Evolutionary conservation across 2,888 invertebrate genomes (phyloP).

Genomic region (Acrocyrtus sp.): DNA sequence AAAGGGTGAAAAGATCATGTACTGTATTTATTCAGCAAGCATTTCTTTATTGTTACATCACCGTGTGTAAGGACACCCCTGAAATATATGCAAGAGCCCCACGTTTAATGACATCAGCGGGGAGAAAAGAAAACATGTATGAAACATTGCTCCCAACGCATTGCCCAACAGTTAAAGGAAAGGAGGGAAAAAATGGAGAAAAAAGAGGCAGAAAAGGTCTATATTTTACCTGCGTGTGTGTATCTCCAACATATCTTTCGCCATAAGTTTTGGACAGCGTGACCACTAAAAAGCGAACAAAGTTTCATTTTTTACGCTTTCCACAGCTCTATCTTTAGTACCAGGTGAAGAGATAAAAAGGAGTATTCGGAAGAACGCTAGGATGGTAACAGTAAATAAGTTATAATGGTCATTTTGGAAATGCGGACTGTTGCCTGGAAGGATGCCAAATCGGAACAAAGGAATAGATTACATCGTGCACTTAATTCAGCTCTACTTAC

Average conservation of each 20-base stretch:
- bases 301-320: not conserved
- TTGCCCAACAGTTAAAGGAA: too few relatives aligned
- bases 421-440: slow-evolving; percentile 62
- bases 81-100: too few relatives aligned
- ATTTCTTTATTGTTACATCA: too few relatives aligned
- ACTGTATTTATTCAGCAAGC: too few relatives aligned
- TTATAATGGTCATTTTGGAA: slow-evolving; percentile 61
- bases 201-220: slow-evolving; percentile 1
- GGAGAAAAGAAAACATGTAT: too few relatives aligned
- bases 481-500: slow-evolving; percentile 13
- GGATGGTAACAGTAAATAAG: slow-evolving; percentile 59
- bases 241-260: too few relatives aligned
- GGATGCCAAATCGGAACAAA: slow-evolving; percentile 62
- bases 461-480: slow-evolving; percentile 48
- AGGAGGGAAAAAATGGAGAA: slow-evolving; percentile 1
- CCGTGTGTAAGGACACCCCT: too few relatives aligned
- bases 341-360: slow-evolving; percentile 42
- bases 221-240: too few relatives aligned
- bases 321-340: slow-evolving; percentile 31
- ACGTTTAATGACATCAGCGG: too few relatives aligned
- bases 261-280: too few relatives aligned
- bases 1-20: too few relatives aligned
- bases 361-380: slow-evolving; percentile 36
- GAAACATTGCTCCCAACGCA: too few relatives aligned
- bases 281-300: not conserved